Percentiles rank a stretch among this genome's conserved stretches.
These are phyloP conservation scores for Phyto melanocephala DNA, from an alignment of 2,888 invertebrate genomes.

Conservation along the genomic window DNA sequence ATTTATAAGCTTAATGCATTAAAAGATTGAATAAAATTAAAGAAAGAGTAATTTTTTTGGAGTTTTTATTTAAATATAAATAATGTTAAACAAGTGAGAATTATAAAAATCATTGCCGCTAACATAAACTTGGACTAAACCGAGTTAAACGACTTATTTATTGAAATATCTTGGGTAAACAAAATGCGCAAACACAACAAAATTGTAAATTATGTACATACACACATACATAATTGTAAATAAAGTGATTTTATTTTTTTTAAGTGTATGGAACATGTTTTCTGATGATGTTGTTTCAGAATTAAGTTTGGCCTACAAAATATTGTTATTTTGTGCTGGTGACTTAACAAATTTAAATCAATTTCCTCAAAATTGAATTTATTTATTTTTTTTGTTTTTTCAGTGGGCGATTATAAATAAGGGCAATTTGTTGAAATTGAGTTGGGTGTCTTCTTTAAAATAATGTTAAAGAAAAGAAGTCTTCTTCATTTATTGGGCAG, in stretches of 20 bases:
- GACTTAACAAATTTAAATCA: slow-evolving; percentile 57
- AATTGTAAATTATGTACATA: no score
- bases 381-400: neutral
- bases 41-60: neutral
- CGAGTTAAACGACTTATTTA: slow-evolving; percentile 46
- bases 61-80: neutral
- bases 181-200: neutral
- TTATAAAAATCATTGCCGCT: slow-evolving; percentile 59
- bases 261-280: slow-evolving; percentile 19
- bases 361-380: slow-evolving; percentile 34
- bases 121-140: slow-evolving; percentile 26
- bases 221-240: no score
- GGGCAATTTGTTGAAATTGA: slow-evolving; percentile 45
- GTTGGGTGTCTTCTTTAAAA: slow-evolving; percentile 35
- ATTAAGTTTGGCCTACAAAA: slow-evolving; percentile 35
- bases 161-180: slow-evolving; percentile 49
- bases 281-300: neutral
- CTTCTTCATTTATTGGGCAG: no score
- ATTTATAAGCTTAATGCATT: neutral
- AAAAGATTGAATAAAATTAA: neutral
- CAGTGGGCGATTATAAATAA: slow-evolving; percentile 59
- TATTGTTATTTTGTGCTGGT: slow-evolving; percentile 38
- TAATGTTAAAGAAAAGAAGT: slow-evolving; percentile 15
- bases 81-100: slow-evolving; percentile 50
- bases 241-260: slow-evolving; percentile 28